Conservation (phyloP, 2,888 invertebrate genomes). For the Eustalomyia histrio region DNA sequence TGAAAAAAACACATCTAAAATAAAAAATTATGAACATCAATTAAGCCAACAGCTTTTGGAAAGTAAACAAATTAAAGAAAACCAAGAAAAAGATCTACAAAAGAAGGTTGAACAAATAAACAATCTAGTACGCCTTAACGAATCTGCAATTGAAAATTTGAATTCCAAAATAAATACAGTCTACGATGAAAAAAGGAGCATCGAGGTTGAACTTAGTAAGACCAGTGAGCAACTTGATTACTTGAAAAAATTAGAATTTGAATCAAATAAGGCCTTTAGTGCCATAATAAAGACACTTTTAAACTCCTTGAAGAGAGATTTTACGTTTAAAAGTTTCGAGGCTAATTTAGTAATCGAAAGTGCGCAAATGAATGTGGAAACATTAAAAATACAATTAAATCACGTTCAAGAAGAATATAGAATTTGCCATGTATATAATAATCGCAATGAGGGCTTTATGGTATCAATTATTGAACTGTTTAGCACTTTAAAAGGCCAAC, state of each 20-base stretch:
- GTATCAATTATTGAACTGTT: constrained; percentile 61
- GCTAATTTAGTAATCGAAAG: constrained; percentile 22
- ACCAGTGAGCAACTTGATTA: constrained; percentile 50
- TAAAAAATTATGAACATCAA: constrained; percentile 47
- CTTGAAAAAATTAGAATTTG: constrained; percentile 67
- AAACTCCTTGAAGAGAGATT: constrained; percentile 36
- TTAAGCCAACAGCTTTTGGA: constrained; percentile 24
- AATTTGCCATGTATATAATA: neutral
- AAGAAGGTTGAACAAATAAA: constrained; percentile 45
- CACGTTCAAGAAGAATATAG: constrained; percentile 31
- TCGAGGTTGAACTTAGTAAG: constrained; percentile 21
- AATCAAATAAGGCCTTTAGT: constrained; percentile 54
- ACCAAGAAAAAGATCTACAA: constrained; percentile 31
- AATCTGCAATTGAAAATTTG: constrained; percentile 75
- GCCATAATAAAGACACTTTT: constrained; percentile 24
- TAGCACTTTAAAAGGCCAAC: constrained; percentile 68
- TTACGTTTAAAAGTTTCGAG: constrained; percentile 45
- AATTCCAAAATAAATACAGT: constrained; percentile 80
- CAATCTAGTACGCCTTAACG: constrained; percentile 41
- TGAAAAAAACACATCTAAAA: constrained; percentile 16
- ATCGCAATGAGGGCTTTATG: neutral
- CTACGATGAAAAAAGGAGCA: constrained; percentile 54
- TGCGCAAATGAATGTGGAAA: constrained; percentile 23
- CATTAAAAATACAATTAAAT: constrained; percentile 9
- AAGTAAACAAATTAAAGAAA: constrained; percentile 25